Base-by-base conservation (phyloP, 2,797 vertebrate species). In the Pseudocheirus occidentalis region DNA sequence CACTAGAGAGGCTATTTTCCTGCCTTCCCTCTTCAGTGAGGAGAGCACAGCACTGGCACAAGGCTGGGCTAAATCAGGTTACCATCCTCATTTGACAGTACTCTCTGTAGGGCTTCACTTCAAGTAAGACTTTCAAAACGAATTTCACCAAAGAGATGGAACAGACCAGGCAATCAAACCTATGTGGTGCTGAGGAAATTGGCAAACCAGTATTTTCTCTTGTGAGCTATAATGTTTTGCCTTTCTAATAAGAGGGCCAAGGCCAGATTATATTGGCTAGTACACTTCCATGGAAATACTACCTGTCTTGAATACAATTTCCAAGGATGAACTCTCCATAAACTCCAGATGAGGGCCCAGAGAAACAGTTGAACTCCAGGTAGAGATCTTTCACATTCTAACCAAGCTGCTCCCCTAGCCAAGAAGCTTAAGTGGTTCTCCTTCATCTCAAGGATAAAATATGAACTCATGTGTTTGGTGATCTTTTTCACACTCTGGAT, bases 21-120 rank as follows among this genome's bases (percentile, higher is more conserved):
- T 40, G 29, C 66, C 53, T 27, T 87, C 40, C 73, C n/a, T 93
- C 98, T 97, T 96, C 95, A 62, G 66, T 94, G 93, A 87, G 94
- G 55, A 96, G 95, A 90, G 3, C 12, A 66, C 96, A 95, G 66
- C 97, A 94, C 92, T 89, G 59, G 55, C 95, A 73, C 1, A 3
- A 96, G 95, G 81, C 95, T 95, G 92, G 91, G 96, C 96, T 98
- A 98, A 98, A 98, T 98, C 97, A 97, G 97, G 31, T 46, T 81
- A 28, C 0, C 1, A 59, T 55, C 12, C 96, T 16, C 52, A 11
- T 92, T 92, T 91, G 62, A 53, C 90, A 58, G 59, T 29, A 24
- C 0, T 13, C 50, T 94, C 50, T 18, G 73, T 56, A n/a, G 3
- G 27, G 57, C 55, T 46, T 31, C 55, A 34, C 12, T n/a, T 18